Conservation (phyloP, 2,888 invertebrate species). For the Agrochola macilenta region DNA sequence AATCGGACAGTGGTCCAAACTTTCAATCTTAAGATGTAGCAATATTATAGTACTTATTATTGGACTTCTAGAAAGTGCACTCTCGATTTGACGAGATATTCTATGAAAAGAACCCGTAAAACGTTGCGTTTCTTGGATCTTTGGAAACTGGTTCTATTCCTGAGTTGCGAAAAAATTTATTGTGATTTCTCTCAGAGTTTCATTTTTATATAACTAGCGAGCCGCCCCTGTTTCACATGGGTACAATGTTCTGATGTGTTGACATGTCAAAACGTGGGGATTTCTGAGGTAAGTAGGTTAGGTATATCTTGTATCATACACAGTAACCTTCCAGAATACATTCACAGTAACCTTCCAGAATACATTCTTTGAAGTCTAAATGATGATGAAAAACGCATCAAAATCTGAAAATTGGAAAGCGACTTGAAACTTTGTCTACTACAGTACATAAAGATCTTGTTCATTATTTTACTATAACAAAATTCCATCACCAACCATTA, state of each 20-base stretch:
- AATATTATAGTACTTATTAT: not conserved
- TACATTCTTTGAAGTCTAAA: not conserved
- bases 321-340: not conserved
- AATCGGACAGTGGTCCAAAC: not conserved
- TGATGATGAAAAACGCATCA: not conserved
- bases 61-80: not conserved
- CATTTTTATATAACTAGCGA: not conserved
- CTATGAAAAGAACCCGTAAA: not conserved
- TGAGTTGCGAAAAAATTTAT: too few species aligned
- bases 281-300: not conserved
- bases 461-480: not conserved
- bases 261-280: not conserved
- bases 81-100: not conserved
- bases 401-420: not conserved
- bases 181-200: not conserved
- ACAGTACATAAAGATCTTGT: too few species aligned
- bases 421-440: too few species aligned
- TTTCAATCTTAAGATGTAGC: slow-evolving; percentile 17
- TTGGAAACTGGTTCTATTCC: not conserved
- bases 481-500: not conserved
- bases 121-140: not conserved
- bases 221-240: not conserved
- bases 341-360: not conserved
- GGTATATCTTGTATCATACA: not conserved
- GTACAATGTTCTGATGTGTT: not conserved